Base-by-base conservation (phyloP, 2,888 invertebrate genomes). In the Lissocephala sabroskyi region DNA sequence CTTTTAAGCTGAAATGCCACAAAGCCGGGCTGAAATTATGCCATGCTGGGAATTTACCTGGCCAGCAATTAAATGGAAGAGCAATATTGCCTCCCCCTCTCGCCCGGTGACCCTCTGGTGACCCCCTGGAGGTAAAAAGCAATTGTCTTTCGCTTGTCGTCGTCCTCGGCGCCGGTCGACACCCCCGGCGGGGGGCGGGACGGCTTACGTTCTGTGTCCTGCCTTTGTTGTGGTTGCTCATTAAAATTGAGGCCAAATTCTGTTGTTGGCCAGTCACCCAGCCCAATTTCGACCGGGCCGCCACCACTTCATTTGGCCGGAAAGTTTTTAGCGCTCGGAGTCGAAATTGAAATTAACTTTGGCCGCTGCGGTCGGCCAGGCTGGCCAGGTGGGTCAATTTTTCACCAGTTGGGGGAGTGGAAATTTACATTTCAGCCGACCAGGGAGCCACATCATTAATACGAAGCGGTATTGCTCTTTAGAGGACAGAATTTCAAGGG, bases 321-420 rank as follows among this genome's bases (percentile, higher is more conserved):
- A 16, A 14, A 66, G 59, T 47, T 73, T 67, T 49, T 43, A 41
- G 55, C 64, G 57, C 52, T 59, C 47, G n/a, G n/a, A 54, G 54
- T 67, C 49, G 48, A 75, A 78, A 71, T 78, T 75, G 73, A 71
- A 71, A 78, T 78, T 71, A 78, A 71, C 67, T 78, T 78, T 65
- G 53, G 52, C 16, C 51, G 51, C 43, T 45, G 50, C 51, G n/a
- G n/a, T n/a, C n/a, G n/a, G n/a, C n/a, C n/a, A n/a, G n/a, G n/a
- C n/a, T n/a, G n/a, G n/a, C n/a, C n/a, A n/a, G n/a, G n/a, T n/a
- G n/a, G n/a, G n/a, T n/a, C n/a, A n/a, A n/a, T n/a, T n/a, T n/a
- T n/a, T n/a, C n/a, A n/a, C n/a, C n/a, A n/a, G n/a, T n/a, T n/a
- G n/a, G n/a, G n/a, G n/a, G n/a, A n/a, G n/a, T 3, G 23, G 7